phyloP scores from a whole-genome alignment of 30 jellyfish, hydroid and myxozoan genomes.

The Hydractinia echinata region DNA sequence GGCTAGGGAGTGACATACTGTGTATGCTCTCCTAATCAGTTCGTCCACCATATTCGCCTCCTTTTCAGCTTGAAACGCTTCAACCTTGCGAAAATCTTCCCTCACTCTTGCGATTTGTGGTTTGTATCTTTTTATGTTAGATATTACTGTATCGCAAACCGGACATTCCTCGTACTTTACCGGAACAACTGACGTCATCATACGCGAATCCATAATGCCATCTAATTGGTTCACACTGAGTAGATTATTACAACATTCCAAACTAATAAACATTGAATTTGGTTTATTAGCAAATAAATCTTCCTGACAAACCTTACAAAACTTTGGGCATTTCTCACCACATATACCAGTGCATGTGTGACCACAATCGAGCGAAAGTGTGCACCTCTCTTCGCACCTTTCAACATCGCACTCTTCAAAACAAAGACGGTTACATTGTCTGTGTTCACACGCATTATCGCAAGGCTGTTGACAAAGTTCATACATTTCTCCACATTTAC shows the following conservation, averaged over 20 bases:
- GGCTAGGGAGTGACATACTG: not conserved
- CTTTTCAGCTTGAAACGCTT: not conserved
- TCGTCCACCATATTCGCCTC: not conserved
- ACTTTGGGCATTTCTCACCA: conserved; percentile 56
- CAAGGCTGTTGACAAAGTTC: conserved; percentile 41
- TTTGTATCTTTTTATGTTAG: conserved; percentile 4
- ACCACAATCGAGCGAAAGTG: conserved; percentile 20
- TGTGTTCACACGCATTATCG: conserved; percentile 35
- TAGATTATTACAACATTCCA: not conserved
- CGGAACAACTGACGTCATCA: not conserved
- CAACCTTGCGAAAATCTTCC: not conserved
- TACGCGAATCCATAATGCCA: too few species aligned
- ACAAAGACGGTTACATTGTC: conserved; percentile 36
- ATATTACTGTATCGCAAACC: conserved; percentile 3
- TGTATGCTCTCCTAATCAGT: not conserved
- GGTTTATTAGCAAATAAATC: not conserved
- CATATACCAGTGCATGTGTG: conserved; percentile 56
- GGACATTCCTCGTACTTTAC: conserved; percentile 14
- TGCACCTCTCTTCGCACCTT: conserved; percentile 53
- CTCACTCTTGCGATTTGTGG: not conserved
- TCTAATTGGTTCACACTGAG: too few species aligned
- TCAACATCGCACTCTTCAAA: conserved; percentile 44
- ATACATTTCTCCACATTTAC: conserved; percentile 38
- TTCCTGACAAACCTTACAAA: conserved; percentile 41
- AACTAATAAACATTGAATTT: not conserved